These are phyloP conservation scores for Hippotragus niger DNA, from an alignment of 2,113 vertebrate species.

Conservation along the genomic window DNA sequence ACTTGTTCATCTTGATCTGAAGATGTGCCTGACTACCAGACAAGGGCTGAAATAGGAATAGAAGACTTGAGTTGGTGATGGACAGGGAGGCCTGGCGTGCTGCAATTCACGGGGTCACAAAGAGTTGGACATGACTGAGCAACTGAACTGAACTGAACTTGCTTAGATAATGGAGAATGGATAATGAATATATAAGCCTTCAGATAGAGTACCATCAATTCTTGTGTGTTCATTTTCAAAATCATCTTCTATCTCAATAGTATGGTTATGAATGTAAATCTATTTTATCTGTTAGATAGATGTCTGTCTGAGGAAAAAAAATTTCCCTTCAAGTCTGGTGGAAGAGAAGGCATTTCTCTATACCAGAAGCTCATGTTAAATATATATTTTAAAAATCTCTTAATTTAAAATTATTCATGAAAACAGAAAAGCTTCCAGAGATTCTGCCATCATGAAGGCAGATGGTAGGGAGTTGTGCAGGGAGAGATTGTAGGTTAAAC, in stretches of 20 bases:
- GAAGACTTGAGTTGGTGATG: background rate
- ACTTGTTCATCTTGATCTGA: background rate
- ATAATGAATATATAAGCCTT: background rate
- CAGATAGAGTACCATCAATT: background rate
- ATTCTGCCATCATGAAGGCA: background rate
- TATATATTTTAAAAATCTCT: background rate
- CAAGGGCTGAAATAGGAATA: background rate
- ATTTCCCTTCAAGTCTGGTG: background rate
- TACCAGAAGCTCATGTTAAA: background rate
- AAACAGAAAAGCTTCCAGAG: background rate
- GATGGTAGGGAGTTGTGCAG: background rate
- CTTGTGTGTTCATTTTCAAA: slow-evolving; percentile 62
- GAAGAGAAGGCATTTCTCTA: background rate
- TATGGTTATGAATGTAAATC: slow-evolving; percentile 47
- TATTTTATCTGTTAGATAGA: background rate
- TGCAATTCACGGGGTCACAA: no score
- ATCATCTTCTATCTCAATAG: slow-evolving; percentile 53
- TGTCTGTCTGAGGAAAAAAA: background rate
- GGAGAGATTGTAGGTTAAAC: background rate
- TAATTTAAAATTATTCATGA: background rate
- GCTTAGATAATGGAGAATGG: background rate
- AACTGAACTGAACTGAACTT: background rate
- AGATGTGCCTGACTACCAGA: background rate
- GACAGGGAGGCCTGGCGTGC: no score
- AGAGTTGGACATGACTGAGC: no score